Base-by-base conservation (phyloP, 2,888 invertebrate genomes). In the Drosophila leonis region DNA sequence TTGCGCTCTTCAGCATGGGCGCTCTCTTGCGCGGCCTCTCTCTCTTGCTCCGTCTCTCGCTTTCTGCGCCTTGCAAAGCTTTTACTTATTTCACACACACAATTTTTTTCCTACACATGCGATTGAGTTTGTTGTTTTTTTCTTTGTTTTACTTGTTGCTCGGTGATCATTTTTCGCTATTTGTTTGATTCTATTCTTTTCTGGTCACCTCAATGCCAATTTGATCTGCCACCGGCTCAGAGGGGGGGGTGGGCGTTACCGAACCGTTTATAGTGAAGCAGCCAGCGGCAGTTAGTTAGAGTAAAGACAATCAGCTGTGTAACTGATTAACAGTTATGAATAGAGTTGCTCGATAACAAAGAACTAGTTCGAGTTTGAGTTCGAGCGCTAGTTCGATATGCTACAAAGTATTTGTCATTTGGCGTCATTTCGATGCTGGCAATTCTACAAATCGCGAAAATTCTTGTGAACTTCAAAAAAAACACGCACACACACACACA, bases 201-300 rank as follows among this genome's bases (percentile, higher is more conserved):
- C 88, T 88, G 83, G 83, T 75, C 86, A 87, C 80, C 88, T 88
- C 88, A 83, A 78, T 83, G 90, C 86, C 86, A 86, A 88, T 90
- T 82, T 78, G 81, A 82, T 77, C 84, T 90, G 78, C 80, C 82
- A 86, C 76, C 69, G 71, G 79, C 62, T 70, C 49, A 72, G 81
- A 31, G 12, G 31, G 18, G 31, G 31, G 7, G 31, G 31, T 18
- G 52, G 75, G 68, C 49, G 70, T 64, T 60, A 42, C 20, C 31
- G 33, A 68, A 49, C n/a, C 18, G 29, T 42, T 51, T 33, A 57
- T 70, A 44, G 31, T 35, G 18, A 49, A 33, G 12, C 18, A 24
- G 12, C 13, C 18, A 24, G 12, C 13, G 27, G n/a, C 4, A 27
- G 8, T 52, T 41, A 37, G 29, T 20, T 20, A 51, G n/a, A 46